These are phyloP conservation scores for Micromesistius poutassou DNA, from an alignment of 2,797 vertebrate species.

Conservation along the genomic window DNA sequence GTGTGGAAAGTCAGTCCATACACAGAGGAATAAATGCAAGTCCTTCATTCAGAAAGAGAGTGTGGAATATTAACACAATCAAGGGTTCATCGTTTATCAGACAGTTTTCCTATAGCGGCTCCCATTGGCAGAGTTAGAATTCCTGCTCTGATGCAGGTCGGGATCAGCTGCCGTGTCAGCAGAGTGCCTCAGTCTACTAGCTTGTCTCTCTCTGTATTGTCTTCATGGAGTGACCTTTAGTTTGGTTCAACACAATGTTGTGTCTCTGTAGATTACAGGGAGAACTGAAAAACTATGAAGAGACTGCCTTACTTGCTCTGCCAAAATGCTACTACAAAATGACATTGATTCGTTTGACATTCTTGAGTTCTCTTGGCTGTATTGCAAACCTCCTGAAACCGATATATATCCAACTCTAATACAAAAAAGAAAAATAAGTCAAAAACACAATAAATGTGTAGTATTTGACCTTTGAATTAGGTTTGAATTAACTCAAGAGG, in stretches of 20 bases:
- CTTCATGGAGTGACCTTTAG: constrained; percentile 13
- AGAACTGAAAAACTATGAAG: not conserved
- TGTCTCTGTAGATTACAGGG: constrained; percentile 6
- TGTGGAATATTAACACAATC: not conserved
- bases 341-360: not conserved
- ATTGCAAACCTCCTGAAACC: not conserved
- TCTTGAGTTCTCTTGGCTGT: not conserved
- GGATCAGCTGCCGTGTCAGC: constrained; percentile 11
- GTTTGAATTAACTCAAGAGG: not conserved
- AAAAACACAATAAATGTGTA: not conserved
- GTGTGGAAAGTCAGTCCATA: too few species aligned
- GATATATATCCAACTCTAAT: not conserved
- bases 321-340: not conserved
- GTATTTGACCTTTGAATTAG: not conserved
- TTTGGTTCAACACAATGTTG: constrained; percentile 1
- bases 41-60: too few species aligned
- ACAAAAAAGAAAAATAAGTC: not conserved
- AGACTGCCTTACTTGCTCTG: not conserved
- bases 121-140: not conserved
- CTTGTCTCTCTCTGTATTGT: constrained; percentile 12
- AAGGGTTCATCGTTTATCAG: constrained; percentile 15
- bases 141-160: not conserved
- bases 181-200: constrained; percentile 4
- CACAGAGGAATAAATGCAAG: too few species aligned
- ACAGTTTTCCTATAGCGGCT: constrained; percentile 15